Conservation (phyloP, 2,797 vertebrate genomes). For the Sebastes hopkinsi region DNA sequence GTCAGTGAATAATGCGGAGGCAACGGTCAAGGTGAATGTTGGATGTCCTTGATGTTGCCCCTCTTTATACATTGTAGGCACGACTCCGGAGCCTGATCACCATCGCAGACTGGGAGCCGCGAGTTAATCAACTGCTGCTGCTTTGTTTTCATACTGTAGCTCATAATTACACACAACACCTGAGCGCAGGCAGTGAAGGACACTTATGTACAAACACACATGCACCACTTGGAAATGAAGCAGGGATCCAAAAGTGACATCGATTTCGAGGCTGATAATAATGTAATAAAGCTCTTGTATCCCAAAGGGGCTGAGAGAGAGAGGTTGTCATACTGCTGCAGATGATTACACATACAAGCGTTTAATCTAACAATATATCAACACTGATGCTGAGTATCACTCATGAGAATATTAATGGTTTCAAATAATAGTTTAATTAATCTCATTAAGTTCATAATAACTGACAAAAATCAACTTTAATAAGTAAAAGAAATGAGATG, state of each 20-base stretch:
- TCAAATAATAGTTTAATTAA: background rate
- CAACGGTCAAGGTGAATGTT: constrained; percentile 44
- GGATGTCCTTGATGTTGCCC: constrained; percentile 40
- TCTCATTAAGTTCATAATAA: background rate
- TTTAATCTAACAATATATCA: background rate
- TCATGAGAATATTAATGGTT: background rate
- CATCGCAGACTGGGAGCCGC: constrained; percentile 26
- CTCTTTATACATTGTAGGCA: constrained; percentile 51
- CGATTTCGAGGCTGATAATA: constrained; percentile 16
- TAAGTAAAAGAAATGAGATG: background rate
- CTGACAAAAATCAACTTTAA: background rate
- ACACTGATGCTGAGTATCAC: background rate
- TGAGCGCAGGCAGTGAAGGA: constrained; percentile 28
- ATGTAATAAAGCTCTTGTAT: constrained; percentile 2
- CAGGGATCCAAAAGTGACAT: constrained; percentile 20
- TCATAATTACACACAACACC: constrained; percentile 47
- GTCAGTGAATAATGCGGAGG: constrained; percentile 60
- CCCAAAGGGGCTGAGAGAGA: constrained; percentile 2
- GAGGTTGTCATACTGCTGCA: background rate
- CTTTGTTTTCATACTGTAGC: constrained; percentile 54
- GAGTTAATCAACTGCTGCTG: constrained; percentile 58
- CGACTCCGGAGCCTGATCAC: constrained; percentile 24
- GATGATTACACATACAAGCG: background rate
- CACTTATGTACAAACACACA: constrained; percentile 11
- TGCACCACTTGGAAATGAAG: constrained; percentile 17